Conservation (phyloP, 2,797 vertebrate species). For the Scolopax rusticola region DNA sequence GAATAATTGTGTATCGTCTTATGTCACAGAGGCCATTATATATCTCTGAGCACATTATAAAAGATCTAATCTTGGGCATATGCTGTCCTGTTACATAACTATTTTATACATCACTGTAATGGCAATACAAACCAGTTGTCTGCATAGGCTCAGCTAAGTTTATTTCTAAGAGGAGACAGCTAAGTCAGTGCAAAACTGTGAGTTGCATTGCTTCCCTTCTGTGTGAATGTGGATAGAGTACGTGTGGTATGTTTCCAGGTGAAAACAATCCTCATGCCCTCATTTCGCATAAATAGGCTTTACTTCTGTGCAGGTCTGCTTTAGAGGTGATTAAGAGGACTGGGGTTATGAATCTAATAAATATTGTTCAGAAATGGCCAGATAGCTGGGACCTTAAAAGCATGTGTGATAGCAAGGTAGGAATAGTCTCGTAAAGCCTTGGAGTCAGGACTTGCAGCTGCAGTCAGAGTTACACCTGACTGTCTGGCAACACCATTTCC, state of each 20-base stretch:
- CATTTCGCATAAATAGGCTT: background rate
- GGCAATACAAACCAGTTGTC: background rate
- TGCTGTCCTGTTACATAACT: background rate
- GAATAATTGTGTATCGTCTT: background rate
- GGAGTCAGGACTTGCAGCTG: background rate
- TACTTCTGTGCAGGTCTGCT: background rate
- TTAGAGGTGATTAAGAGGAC: background rate
- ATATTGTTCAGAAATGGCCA: background rate
- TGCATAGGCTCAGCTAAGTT: background rate
- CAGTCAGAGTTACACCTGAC: background rate
- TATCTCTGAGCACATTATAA: background rate
- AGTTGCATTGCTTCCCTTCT: background rate
- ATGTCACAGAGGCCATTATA: background rate
- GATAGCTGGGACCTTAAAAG: background rate
- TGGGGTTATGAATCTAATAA: background rate
- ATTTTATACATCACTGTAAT: background rate
- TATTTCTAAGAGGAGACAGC: background rate
- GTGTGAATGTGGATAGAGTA: background rate
- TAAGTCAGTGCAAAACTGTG: background rate
- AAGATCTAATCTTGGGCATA: background rate
- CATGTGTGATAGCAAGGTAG: fast-evolving
- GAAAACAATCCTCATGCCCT: background rate
- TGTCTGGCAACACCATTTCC: fast-evolving
- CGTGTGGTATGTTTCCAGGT: background rate
- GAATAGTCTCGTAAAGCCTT: background rate